Percentiles rank a stretch among this genome's conserved stretches.
phyloP scores from a whole-genome alignment of 2,797 vertebrate genomes.

The Acanthopagrus latus region DNA sequence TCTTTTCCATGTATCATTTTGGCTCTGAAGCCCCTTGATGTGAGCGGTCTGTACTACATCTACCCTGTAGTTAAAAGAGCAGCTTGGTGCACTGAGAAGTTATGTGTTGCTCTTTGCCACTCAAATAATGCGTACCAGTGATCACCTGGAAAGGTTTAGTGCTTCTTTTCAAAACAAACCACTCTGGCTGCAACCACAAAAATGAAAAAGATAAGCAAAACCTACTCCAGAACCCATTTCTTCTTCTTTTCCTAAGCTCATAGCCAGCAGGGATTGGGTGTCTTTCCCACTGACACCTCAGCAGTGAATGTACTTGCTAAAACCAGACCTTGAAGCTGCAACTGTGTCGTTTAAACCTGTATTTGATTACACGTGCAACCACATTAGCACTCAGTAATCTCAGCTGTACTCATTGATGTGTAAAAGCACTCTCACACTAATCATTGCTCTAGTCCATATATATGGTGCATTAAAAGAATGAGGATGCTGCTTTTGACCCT shows the following conservation, averaged over 20 bases:
- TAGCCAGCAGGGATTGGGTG: not conserved
- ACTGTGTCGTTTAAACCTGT: not conserved
- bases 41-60: conserved; percentile 7
- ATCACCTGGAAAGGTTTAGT: not conserved
- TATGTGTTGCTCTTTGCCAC: not conserved
- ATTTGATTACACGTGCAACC: conserved; percentile 2
- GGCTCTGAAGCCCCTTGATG: conserved; percentile 3
- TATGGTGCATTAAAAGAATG: conserved; percentile 42
- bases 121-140: not conserved
- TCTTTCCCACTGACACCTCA: conserved; percentile 1
- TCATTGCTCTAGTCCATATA: conserved; percentile 13
- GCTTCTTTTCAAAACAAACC: conserved; percentile 2
- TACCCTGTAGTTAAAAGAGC: not conserved
- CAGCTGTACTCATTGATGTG: conserved; percentile 1
- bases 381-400: conserved; percentile 33
- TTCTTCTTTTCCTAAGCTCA: not conserved
- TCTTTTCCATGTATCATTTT: conserved; percentile 15
- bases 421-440: conserved; percentile 38
- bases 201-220: not conserved
- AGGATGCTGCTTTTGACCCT: conserved; percentile 1
- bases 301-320: not conserved
- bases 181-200: not conserved
- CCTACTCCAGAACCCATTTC: not conserved
- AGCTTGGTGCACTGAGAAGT: conserved; percentile 6
- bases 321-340: conserved; percentile 2